These are phyloP conservation scores for Tortrix viridana DNA, from an alignment of 2,888 invertebrate species.

Conservation along the genomic window DNA sequence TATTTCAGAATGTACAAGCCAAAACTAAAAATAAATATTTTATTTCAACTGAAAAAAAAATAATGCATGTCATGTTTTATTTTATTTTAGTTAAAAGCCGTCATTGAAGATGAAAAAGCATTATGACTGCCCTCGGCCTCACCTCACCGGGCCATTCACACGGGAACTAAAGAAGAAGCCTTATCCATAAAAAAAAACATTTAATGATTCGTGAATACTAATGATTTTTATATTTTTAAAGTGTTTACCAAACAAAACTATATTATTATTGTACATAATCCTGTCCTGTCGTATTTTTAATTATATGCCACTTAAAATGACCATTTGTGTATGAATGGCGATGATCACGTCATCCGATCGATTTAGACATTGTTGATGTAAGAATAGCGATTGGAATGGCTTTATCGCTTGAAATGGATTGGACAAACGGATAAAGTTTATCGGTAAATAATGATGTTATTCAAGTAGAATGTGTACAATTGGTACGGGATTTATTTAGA, in stretches of 20 bases:
- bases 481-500: not conserved
- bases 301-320: not conserved
- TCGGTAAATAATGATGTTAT: not conserved
- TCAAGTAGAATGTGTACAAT: not conserved
- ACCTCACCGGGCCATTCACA: too few relatives aligned
- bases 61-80: too few relatives aligned
- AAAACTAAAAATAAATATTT: too few relatives aligned
- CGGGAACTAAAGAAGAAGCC: too few relatives aligned
- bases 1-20: too few relatives aligned
- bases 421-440: conserved; percentile 7
- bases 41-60: too few relatives aligned
- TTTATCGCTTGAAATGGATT: conserved; percentile 9
- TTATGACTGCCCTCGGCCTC: too few relatives aligned
- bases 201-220: too few relatives aligned
- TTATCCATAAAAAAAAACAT: too few relatives aligned
- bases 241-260: not conserved
- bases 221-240: too few relatives aligned
- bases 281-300: not conserved
- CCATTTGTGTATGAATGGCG: conserved; percentile 9
- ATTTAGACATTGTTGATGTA: conserved; percentile 17
- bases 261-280: not conserved
- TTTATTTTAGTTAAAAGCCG: too few relatives aligned
- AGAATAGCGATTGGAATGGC: conserved; percentile 11
- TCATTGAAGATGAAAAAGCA: too few relatives aligned
- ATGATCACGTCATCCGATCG: conserved; percentile 27